Conservation (phyloP, 2,113 vertebrate genomes). For the Sardina pilchardus region DNA sequence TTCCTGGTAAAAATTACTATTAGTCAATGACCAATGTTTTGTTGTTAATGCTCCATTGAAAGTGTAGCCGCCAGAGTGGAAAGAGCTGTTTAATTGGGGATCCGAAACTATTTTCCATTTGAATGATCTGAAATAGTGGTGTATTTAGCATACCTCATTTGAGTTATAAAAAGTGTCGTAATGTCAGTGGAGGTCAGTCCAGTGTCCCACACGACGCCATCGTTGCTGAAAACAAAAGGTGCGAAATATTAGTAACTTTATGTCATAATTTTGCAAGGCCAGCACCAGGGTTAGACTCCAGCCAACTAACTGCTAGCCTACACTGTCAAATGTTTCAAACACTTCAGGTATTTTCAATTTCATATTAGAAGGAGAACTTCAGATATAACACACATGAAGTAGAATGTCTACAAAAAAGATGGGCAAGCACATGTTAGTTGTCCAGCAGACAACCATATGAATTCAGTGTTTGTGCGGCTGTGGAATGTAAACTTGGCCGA, state of each 20-base stretch:
- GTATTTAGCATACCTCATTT: not conserved
- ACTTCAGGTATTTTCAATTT: not conserved
- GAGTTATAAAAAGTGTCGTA: too few species aligned
- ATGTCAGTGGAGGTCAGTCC: too few species aligned
- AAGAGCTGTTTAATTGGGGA: not conserved
- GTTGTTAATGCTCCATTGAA: not conserved
- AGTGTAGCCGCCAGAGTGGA: not conserved
- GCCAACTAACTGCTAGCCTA: not conserved
- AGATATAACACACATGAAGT: not conserved
- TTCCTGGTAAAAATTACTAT: not conserved
- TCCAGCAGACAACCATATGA: not conserved
- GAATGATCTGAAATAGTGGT: not conserved
- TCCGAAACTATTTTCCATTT: not conserved
- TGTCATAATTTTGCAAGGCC: not conserved
- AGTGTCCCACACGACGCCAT: too few species aligned
- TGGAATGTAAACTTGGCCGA: slow-evolving; percentile 20
- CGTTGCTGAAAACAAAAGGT: too few species aligned
- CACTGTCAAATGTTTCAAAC: not conserved
- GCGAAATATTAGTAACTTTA: not conserved
- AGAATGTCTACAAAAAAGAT: not conserved
- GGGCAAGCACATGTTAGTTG: not conserved
- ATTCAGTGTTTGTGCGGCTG: not conserved
- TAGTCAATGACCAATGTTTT: not conserved
- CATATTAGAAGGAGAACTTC: not conserved
- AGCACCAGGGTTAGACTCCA: not conserved